Base-by-base conservation (phyloP, 30 jellyfish, hydroid and myxozoan species). In the Turritopsis rubra region DNA sequence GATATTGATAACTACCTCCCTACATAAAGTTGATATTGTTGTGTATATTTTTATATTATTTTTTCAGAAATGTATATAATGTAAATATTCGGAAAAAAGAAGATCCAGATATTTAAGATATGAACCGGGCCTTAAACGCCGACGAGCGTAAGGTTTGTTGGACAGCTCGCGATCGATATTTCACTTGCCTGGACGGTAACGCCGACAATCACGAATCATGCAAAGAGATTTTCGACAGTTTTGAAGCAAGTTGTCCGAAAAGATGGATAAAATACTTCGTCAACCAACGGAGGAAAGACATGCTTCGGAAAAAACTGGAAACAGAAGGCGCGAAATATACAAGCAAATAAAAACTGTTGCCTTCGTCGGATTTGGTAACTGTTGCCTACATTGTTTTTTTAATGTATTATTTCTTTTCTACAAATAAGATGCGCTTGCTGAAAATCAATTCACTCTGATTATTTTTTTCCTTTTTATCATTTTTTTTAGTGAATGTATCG, bases 211-310 rank as follows among this genome's bases (percentile, higher is more conserved):
- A 28, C 25, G 79, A 72, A 72, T n/a, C n/a, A 1, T 90, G 97
- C 76, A 86, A 28, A 66, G 93, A 73, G 23, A 73, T 79, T 1
- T 73, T 85, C 53, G 77, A 82, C 22, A 31, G 24, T 3, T 90
- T 81, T 74, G 95, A 86, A 54, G 90, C 83, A n/a, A 82, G 83
- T 29, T 90, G 97, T 31, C 97, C 97, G 23, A 81, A 86, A 21
- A 89, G 93, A n/a, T 90, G 97, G 97, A 93, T 90, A 53, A 86
- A 86, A 72, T 83, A 90, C 79, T 90, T 90, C 77, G 85, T 65
- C 65, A 83, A 80, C 73, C 83, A 90, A 73, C 75, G 81, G 54
- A 84, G 52, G 4, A 82, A 87, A 52, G 95, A 90, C 28, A 86
- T 74, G 1, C 83, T 53, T 18, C 86, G 84, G 29, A 93, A 90